phyloP scores from a whole-genome alignment of 2,797 vertebrate species.

The Sebastes trivittatus region DNA sequence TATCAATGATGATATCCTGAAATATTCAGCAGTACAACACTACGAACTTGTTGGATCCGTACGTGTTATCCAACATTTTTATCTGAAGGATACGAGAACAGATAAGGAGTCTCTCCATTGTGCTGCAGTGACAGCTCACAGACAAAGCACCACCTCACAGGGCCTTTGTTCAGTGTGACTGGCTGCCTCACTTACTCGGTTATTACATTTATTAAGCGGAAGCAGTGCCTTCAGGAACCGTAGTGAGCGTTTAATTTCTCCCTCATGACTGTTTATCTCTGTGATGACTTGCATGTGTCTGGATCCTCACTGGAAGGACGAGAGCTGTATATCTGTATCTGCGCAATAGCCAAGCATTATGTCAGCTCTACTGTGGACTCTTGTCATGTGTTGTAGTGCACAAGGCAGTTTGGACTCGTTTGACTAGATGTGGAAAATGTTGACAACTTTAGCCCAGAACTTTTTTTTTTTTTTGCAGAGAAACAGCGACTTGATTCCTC shows the following conservation, averaged over 20 bases:
- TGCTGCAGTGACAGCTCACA: constrained; percentile 35
- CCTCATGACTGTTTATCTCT: constrained; percentile 70
- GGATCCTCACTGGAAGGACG: constrained; percentile 29
- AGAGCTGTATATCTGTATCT: constrained; percentile 25
- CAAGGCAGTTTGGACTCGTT: constrained; percentile 7
- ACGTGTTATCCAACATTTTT: neutral
- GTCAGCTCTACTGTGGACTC: constrained; percentile 8
- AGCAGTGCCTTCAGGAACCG: constrained; percentile 56
- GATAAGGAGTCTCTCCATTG: constrained; percentile 18
- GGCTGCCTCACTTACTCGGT: constrained; percentile 55
- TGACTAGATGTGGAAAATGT: constrained; percentile 21
- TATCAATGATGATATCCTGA: neutral
- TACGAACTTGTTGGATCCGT: neutral
- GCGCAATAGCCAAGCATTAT: constrained; percentile 5
- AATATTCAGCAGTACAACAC: neutral
- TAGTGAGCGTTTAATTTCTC: constrained; percentile 60
- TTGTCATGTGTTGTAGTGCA: constrained; percentile 23
- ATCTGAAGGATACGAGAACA: neutral
- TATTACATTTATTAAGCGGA: constrained; percentile 70
- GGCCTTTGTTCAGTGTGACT: constrained; percentile 47
- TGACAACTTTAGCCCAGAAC: neutral
- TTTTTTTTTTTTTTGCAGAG: neutral
- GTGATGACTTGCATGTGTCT: constrained; percentile 63
- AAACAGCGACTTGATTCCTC: neutral
- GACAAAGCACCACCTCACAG: constrained; percentile 44